These are phyloP conservation scores for Pelecanoides urinatrix DNA, from an alignment of 2,113 vertebrate genomes.

Conservation along the genomic window DNA sequence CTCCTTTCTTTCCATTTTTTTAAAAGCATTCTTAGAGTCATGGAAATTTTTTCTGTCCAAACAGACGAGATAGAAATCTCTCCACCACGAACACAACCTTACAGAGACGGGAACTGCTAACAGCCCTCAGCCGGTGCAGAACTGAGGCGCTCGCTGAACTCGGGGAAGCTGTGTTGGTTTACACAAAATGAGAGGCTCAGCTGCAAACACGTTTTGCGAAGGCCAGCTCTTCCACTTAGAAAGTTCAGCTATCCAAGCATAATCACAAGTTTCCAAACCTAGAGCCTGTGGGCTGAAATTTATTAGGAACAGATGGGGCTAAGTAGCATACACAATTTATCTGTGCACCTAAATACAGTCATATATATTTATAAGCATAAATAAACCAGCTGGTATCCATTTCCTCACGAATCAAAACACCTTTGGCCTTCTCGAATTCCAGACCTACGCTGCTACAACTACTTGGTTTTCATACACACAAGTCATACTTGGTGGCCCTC, in stretches of 20 bases:
- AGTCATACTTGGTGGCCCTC: neutral
- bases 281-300: neutral
- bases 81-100: neutral
- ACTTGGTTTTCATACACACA: neutral
- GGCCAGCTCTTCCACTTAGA: neutral
- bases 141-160: neutral
- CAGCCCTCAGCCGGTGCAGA: neutral
- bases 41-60: neutral
- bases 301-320: conserved; percentile 7
- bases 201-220: neutral
- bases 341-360: neutral
- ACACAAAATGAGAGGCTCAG: neutral
- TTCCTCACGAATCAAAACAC: neutral
- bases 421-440: neutral
- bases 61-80: neutral
- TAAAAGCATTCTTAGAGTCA: neutral
- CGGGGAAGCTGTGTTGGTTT: neutral
- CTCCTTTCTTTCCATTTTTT: neutral
- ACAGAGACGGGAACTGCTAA: neutral
- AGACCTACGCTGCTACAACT: neutral
- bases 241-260: neutral
- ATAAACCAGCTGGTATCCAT: neutral
- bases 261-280: neutral
- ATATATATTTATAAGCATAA: neutral
- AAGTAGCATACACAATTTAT: neutral